Evolutionary conservation across 2,113 vertebrate species (phyloP), one percentile per base, ranked within the genome.

Genomic region (Microtus ochrogaster): DNA sequence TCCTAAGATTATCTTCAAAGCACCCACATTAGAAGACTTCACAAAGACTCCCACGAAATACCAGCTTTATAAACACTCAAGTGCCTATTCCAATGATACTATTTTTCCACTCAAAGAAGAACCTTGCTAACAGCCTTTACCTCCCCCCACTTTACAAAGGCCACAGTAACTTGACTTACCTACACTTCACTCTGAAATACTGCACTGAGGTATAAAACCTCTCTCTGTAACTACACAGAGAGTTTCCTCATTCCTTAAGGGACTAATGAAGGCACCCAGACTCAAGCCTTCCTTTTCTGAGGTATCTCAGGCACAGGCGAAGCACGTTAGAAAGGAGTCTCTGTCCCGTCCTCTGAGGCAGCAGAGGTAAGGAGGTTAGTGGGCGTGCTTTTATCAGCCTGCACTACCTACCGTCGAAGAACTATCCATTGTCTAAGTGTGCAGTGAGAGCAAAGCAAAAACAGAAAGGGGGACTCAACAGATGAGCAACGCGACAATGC

Each of bases 1-100:
- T 83, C 33, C 66, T 87, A 91, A 89, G n/a, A 33, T 63, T 24
- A 72, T 93, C 61, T 90, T 92, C 74, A 70, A 78, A 49, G 65
- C 17, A 24, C 26, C 44, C 5, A 30, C 2, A 39, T n/a, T 16
- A 68, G 22, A 78, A 68, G n/a, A 28, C 22, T 49, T 97, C 28
- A 17, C n/a, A 70, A 78, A 49, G 9, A 22, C 82, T 83, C 66
- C 55, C 66, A 65, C 10, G 39, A 76, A 96, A 94, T 16, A 72
- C 79, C 2, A 12, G n/a, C 58, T 95, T 78, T 78, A 82, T 26
- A 94, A 68, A 68, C 58, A 63, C 85, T 33, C 83, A 78, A 36
- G n/a, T 70, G 28, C 19, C 3, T 16, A 58, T 44, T 90, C 73
- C 19, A 39, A 22, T 1, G 68, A 63, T 22, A 81, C 22, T 39